Percentiles rank a stretch among this genome's conserved stretches.
Evolutionary conservation across 1,140 invertebrate species (phyloP).

Genomic region (Bombus waltoni): DNA sequence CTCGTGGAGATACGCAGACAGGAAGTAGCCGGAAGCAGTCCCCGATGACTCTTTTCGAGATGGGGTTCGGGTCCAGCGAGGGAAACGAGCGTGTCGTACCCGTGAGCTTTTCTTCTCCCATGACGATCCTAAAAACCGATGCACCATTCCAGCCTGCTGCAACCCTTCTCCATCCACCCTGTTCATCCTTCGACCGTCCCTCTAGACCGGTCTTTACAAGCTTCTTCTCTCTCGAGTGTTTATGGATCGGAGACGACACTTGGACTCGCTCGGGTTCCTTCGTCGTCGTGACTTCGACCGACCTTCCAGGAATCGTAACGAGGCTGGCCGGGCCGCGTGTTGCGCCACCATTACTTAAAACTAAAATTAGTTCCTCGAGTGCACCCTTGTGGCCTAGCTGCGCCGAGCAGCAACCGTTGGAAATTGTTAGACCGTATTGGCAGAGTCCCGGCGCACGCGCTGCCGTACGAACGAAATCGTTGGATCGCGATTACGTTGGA

Average conservation of each 20-base stretch:
- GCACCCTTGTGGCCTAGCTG: slow-evolving; percentile 32
- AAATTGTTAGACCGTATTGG: slow-evolving; percentile 38
- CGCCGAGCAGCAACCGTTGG: neutral
- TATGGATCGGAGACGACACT: slow-evolving; percentile 56
- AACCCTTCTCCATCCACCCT: neutral
- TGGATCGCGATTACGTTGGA: neutral
- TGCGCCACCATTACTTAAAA: slow-evolving; percentile 50
- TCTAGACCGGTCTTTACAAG: slow-evolving; percentile 18
- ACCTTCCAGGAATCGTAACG: slow-evolving; percentile 53
- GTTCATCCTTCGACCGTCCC: neutral
- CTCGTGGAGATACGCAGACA: slow-evolving; percentile 1
- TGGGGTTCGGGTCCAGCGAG: slow-evolving; percentile 39
- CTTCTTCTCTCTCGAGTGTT: slow-evolving; percentile 35
- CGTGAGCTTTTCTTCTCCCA: slow-evolving; percentile 25
- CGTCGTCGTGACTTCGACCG: slow-evolving; percentile 30
- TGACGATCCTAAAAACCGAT: slow-evolving; percentile 43
- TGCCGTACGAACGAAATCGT: neutral
- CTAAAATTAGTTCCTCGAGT: slow-evolving; percentile 53
- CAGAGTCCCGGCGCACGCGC: neutral
- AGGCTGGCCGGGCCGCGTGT: slow-evolving; percentile 26
- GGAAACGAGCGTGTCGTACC: slow-evolving; percentile 48
- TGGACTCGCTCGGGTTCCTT: slow-evolving; percentile 57
- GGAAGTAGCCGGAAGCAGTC: slow-evolving; percentile 53
- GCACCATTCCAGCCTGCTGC: slow-evolving; percentile 7
- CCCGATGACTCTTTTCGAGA: slow-evolving; percentile 43